Evolutionary conservation across 2,888 invertebrate genomes (phyloP).

Genomic region (Parelbella ahira): DNA sequence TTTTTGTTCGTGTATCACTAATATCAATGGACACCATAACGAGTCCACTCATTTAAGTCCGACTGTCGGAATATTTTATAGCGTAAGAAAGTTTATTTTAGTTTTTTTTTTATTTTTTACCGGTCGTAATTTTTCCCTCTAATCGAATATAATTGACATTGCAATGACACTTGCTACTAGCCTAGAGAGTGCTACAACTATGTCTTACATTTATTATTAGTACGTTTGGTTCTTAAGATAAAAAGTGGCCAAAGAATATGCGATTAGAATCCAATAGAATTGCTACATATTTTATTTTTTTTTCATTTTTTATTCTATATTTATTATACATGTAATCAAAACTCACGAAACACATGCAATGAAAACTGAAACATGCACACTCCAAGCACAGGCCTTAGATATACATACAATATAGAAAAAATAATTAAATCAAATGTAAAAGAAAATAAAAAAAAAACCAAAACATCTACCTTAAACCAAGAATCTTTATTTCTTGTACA

Average conservation of each 20-base stretch:
- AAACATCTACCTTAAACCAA: slow-evolving; percentile 62
- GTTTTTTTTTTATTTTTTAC: slow-evolving; percentile 74
- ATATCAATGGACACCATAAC: slow-evolving; percentile 4
- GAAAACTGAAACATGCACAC: slow-evolving; percentile 62
- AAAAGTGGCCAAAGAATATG: slow-evolving; percentile 29
- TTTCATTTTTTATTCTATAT: slow-evolving; percentile 1
- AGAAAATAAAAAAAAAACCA: slow-evolving; percentile 60
- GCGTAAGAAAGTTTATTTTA: slow-evolving; percentile 42
- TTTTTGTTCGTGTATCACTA: slow-evolving; percentile 15
- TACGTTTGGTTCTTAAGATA: slow-evolving; percentile 61
- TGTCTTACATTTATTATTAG: slow-evolving; percentile 68
- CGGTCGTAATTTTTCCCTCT: slow-evolving; percentile 63
- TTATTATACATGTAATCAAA: too few relatives aligned
- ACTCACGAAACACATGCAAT: slow-evolving; percentile 50
- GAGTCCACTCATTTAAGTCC: slow-evolving; percentile 8
- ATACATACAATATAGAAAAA: background rate
- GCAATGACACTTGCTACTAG: slow-evolving; percentile 78
- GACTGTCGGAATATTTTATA: slow-evolving; percentile 17
- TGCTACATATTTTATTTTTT: slow-evolving; percentile 30
- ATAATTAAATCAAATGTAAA: slow-evolving; percentile 26
- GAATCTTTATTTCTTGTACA: slow-evolving; percentile 73
- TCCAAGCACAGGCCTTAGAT: slow-evolving; percentile 49
- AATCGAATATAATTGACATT: slow-evolving; percentile 80
- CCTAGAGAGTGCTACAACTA: slow-evolving; percentile 73
- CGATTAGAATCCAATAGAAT: slow-evolving; percentile 40